Base-by-base conservation (phyloP, 2,797 vertebrate species). In the Mastacembelus armatus region DNA sequence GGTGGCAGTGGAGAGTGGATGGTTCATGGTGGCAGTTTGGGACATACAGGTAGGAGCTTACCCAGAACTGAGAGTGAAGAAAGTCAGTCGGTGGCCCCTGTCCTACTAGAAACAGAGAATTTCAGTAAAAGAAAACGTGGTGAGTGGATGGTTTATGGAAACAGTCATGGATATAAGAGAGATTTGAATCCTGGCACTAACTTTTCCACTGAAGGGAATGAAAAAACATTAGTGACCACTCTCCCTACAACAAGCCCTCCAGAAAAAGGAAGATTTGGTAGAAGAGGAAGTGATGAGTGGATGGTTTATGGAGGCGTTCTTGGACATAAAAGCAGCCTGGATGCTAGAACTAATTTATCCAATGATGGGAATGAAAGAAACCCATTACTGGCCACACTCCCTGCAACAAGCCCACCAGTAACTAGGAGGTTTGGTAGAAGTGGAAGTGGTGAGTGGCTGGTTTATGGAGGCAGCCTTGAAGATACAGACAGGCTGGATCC, bases 271-370 rank as follows among this genome's bases (percentile, higher is more conserved):
- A 58, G 68, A n/a, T 67, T 72, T 6, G 11, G 19, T 7, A 48
- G 47, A 3, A 11, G 35, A 16, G 47, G 61, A 18, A 75, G 65
- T 50, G 66, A 55, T 19, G 60, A 69, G 11, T 74, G 52, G 59
- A 30, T 44, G 3, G 18, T 77, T 5, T 72, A 71, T 35, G 49
- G 66, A 1, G 30, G 24, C 5, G 60, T 49, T 49, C 10, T 48
- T 7, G 14, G 33, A 35, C 12, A 14, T 14, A 35, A 16, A 16
- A 36, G 35, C 14, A 3, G 14, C 14, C 14, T 36, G 35, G 5
- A 36, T 6, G 16, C 5, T 36, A 15, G 4, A 5, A 36, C 4
- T 36, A 36, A 14, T 15, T 15, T 57, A 26, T 4, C 16, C 10
- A 55, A 15, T 2, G n/a, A 36, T 36, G 35, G n/a, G 3, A 35